Percentiles rank a stretch among this genome's conserved stretches.
These are phyloP conservation scores for Hydractinia echinata DNA, from an alignment of 30 jellyfish, hydroid and myxozoan species.

Conservation along the genomic window DNA sequence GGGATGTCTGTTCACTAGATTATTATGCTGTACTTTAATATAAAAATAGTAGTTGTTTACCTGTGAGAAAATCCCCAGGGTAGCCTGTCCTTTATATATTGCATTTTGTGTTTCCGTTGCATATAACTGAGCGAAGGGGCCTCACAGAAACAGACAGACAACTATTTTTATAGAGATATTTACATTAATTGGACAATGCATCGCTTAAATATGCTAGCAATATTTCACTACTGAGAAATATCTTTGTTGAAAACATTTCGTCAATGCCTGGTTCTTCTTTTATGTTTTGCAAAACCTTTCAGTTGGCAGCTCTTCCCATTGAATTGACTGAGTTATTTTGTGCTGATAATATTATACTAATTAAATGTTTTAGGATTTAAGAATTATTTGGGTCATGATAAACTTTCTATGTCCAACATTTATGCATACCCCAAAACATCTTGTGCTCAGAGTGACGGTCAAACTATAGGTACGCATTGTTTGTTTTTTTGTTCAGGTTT, in stretches of 20 bases:
- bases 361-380: constrained; percentile 42
- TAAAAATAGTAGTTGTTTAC: background rate
- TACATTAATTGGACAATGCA: no score
- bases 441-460: constrained; percentile 79
- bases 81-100: background rate
- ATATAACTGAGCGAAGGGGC: no score
- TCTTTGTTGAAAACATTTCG: no score
- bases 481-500: constrained; percentile 19
- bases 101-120: no score
- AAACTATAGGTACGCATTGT: constrained; percentile 39
- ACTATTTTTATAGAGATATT: no score
- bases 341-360: background rate
- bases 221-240: no score
- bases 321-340: background rate
- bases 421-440: constrained; percentile 62
- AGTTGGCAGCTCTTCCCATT: background rate
- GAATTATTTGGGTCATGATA: constrained; percentile 79
- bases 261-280: no score
- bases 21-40: background rate
- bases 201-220: no score
- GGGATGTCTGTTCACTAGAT: background rate
- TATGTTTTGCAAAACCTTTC: background rate
- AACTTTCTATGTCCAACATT: constrained; percentile 38
- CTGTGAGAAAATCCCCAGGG: background rate
- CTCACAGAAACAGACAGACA: no score